A percentile compares a stretch with the other conserved stretches of the same genome.
phyloP scores from a whole-genome alignment of 2,797 vertebrate species.

The Rhinichthys osculus region DNA sequence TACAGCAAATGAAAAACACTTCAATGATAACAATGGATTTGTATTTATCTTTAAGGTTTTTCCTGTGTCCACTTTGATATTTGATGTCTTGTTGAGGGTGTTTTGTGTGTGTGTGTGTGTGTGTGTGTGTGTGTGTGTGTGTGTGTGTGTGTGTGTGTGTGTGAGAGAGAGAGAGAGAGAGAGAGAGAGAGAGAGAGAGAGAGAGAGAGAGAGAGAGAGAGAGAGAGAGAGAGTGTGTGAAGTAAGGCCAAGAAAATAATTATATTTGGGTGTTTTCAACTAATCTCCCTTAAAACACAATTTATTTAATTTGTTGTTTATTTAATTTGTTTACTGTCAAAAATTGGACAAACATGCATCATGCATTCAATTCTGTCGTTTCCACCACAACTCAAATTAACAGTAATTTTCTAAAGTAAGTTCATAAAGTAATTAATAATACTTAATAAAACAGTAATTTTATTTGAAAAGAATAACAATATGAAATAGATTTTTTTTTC shows the following conservation, averaged over 20 bases:
- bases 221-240: constrained; percentile 28
- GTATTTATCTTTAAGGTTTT: constrained; percentile 88
- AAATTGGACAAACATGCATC: background rate
- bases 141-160: no score
- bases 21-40: constrained; percentile 93
- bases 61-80: constrained; percentile 84
- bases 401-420: background rate
- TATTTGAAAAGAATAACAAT: background rate
- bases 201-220: background rate
- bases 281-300: background rate
- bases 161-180: no score
- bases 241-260: background rate
- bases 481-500: background rate
- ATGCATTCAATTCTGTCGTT: background rate
- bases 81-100: constrained; percentile 81
- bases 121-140: background rate
- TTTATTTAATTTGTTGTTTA: background rate
- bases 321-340: background rate
- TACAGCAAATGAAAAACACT: constrained; percentile 91
- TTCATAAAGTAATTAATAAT: background rate
- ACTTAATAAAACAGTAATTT: background rate
- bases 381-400: background rate
- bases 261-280: background rate
- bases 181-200: no score
- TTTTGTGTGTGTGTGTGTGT: background rate